phyloP scores from a whole-genome alignment of 1,140 invertebrate species.

The Anoplolepis gracilipes region DNA sequence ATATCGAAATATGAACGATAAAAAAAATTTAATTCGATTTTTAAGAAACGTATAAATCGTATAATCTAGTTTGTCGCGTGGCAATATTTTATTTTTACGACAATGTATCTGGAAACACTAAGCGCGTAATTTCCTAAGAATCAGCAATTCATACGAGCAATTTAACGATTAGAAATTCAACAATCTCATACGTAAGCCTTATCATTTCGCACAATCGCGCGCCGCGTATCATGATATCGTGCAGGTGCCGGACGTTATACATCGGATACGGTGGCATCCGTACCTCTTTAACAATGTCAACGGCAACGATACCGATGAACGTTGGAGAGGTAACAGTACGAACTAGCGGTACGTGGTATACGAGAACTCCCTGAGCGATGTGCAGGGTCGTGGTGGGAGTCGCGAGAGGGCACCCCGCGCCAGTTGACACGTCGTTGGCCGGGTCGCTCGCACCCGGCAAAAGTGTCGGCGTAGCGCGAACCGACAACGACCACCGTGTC shows the following conservation, averaged over 20 bases:
- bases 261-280: background rate
- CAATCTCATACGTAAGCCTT: background rate
- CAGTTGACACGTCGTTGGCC: conserved; percentile 75
- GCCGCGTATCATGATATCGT: conserved; percentile 7
- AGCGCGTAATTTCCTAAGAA: conserved; percentile 3
- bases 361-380: background rate
- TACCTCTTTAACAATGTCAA: conserved; percentile 32
- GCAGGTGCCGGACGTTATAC: conserved; percentile 11
- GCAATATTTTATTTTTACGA: background rate
- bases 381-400: conserved; percentile 43
- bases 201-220: background rate
- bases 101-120: background rate
- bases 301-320: conserved; percentile 14
- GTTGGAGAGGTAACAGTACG: conserved; percentile 25
- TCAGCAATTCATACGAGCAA: background rate
- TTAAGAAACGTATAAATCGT: background rate
- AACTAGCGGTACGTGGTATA: background rate
- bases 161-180: conserved; percentile 24
- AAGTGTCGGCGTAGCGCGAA: conserved; percentile 81
- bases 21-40: background rate
- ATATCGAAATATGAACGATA: background rate
- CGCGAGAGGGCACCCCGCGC: conserved; percentile 61
- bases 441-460: conserved; percentile 78
- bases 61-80: background rate
- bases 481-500: conserved; percentile 81